Evolutionary conservation across 2,797 vertebrate species (phyloP).

Genomic region (Nyctalus aviator): DNA sequence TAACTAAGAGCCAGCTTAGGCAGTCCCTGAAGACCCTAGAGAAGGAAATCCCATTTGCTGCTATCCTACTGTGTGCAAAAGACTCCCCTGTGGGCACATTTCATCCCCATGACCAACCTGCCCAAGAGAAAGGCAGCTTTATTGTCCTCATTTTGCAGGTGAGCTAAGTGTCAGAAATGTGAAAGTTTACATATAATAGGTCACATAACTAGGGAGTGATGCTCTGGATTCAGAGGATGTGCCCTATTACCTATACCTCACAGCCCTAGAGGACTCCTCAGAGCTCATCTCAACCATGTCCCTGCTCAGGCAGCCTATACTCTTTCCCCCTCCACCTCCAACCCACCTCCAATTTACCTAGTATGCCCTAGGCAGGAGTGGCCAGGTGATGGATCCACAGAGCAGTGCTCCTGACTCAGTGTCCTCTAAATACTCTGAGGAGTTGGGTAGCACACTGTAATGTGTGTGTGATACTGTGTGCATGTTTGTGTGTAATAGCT

Average conservation of each 20-base stretch:
- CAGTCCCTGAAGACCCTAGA: neutral
- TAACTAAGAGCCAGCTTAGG: neutral
- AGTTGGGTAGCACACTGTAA: neutral
- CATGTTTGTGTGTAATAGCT: neutral
- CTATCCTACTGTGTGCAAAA: neutral
- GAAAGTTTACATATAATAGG: neutral
- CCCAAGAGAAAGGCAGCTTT: neutral
- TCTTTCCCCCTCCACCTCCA: neutral
- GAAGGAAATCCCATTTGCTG: conserved; percentile 18
- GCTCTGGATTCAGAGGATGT: neutral
- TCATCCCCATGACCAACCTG: neutral
- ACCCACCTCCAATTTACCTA: neutral
- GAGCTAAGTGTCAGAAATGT: conserved; percentile 13
- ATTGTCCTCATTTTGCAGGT: neutral
- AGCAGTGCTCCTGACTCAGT: conserved; percentile 25
- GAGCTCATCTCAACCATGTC: neutral
- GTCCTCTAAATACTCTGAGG: neutral
- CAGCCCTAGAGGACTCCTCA: neutral
- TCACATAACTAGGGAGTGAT: conserved; percentile 14
- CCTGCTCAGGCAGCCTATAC: neutral
- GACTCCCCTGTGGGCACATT: neutral
- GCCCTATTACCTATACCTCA: neutral
- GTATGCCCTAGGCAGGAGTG: neutral
- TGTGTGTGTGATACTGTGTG: neutral
- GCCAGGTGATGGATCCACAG: neutral